phyloP scores from a whole-genome alignment of 1,140 invertebrate species.

The Cherax destructor region DNA sequence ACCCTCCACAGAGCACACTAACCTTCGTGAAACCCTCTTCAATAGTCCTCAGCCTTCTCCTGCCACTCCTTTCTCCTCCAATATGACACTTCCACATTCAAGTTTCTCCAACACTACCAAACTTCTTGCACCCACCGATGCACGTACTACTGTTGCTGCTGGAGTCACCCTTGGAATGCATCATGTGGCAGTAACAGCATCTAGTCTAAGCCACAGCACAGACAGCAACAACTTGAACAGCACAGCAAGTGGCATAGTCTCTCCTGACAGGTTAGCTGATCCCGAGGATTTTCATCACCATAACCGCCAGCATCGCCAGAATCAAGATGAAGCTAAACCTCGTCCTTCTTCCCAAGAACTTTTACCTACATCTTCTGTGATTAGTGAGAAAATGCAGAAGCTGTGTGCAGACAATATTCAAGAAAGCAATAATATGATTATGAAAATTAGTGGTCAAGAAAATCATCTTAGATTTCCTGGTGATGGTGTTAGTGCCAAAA shows the following conservation, averaged over 20 bases:
- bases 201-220: not conserved
- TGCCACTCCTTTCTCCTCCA: not conserved
- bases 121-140: constrained; percentile 2
- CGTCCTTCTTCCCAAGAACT: not conserved
- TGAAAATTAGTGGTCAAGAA: not conserved
- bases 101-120: constrained; percentile 1
- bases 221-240: not conserved
- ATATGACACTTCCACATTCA: not conserved
- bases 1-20: constrained; percentile 35
- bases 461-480: not conserved
- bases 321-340: not conserved
- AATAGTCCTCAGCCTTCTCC: not conserved
- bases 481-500: constrained; percentile 24
- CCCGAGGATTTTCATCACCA: constrained; percentile 3
- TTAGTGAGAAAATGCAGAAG: not conserved
- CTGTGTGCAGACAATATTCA: not conserved
- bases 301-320: not conserved
- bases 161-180: constrained; percentile 24
- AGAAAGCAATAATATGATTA: not conserved
- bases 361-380: not conserved
- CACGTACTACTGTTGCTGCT: constrained; percentile 33
- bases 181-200: constrained; percentile 17
- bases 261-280: constrained; percentile 38
- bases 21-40: not conserved
- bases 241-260: constrained; percentile 27